Base-by-base conservation (phyloP, 2,797 vertebrate genomes). In the Hylomyscus alleni region DNA sequence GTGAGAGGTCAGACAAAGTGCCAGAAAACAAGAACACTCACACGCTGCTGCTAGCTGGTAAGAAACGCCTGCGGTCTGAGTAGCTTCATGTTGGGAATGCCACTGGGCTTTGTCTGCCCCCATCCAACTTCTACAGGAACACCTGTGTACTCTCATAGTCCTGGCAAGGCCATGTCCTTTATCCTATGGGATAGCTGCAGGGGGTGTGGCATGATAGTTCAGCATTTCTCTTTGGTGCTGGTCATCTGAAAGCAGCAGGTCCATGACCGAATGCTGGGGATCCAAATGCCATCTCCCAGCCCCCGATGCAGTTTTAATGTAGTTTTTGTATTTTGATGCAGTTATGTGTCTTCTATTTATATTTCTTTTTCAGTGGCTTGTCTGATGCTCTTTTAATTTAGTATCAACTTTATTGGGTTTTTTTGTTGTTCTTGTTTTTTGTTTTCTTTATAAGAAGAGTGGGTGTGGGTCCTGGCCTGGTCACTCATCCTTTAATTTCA, bases 21-120 rank as follows among this genome's bases (percentile, higher is more conserved):
- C 99, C 99, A 0, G 99, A 99, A 31, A 99, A 99, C 97, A 99
- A 99, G 98, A 99, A 99, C 58, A 98, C 99, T 0, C 99, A 99
- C 96, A 98, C 98, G 0, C 95, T 99, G 80, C 98, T 98, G 90
- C 97, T 99, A 65, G 99, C 99, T 89, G 99, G 99, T 99, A 94
- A 98, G 98, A 54, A 69, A 34, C 47, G 65, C 15, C 13, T 1
- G 24, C 13, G 73, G 52, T 40, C 24, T 52, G 31, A 58, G 76
- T 13, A 20, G 37, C 44, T 78, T 78, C 47, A 13, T 1, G 37
- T 52, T 34, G 13, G 62, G 52, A 20, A 52, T 47, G 34, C n/a
- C 17, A 1, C 54, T 62, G 34, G 15, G 17, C 22, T 22, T 67
- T n/a, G 40, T 47, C 80, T 84, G 40, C 29, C 10, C 2, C 40